Evolutionary conservation across 2,888 invertebrate species (phyloP).

Genomic region (Stenodera caucasica): DNA sequence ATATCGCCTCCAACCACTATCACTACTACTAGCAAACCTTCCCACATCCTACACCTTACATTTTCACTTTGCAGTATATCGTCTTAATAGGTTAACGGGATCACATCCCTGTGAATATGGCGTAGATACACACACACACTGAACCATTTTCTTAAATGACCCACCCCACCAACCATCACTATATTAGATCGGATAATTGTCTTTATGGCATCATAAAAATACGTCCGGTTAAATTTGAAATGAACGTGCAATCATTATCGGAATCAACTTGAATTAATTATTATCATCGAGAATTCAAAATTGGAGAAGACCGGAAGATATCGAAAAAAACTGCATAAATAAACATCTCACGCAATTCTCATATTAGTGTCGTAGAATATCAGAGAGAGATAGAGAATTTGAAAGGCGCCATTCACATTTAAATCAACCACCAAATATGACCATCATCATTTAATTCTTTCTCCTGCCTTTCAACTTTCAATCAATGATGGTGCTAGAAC

Average conservation of each 20-base stretch:
- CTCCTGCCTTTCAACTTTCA: too few species aligned
- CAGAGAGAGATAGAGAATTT: slow-evolving; percentile 35
- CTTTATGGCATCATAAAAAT: slow-evolving; percentile 17
- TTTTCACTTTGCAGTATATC: slow-evolving; percentile 49
- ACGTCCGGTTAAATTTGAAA: slow-evolving; percentile 12
- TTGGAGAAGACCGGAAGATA: background rate
- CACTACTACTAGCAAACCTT: slow-evolving; percentile 3
- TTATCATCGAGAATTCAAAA: background rate
- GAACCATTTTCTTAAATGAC: slow-evolving; percentile 21
- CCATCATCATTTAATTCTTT: slow-evolving; percentile 18
- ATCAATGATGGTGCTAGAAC: too few species aligned
- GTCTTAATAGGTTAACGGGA: slow-evolving; percentile 46
- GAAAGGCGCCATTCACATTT: slow-evolving; percentile 34
- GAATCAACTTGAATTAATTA: too few species aligned
- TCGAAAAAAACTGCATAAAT: slow-evolving; percentile 31
- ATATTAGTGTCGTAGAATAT: too few species aligned
- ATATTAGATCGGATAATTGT: slow-evolving; percentile 15
- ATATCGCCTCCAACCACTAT: slow-evolving; percentile 42
- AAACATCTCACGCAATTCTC: slow-evolving; percentile 39
- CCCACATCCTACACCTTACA: slow-evolving; percentile 38
- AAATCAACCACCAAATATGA: slow-evolving; percentile 27
- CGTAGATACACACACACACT: slow-evolving; percentile 16
- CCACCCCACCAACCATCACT: slow-evolving; percentile 5
- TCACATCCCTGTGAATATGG: slow-evolving; percentile 28
- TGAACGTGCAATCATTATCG: too few species aligned